Conservation (phyloP, 1,140 invertebrate species). For the Papilio xuthus region DNA sequence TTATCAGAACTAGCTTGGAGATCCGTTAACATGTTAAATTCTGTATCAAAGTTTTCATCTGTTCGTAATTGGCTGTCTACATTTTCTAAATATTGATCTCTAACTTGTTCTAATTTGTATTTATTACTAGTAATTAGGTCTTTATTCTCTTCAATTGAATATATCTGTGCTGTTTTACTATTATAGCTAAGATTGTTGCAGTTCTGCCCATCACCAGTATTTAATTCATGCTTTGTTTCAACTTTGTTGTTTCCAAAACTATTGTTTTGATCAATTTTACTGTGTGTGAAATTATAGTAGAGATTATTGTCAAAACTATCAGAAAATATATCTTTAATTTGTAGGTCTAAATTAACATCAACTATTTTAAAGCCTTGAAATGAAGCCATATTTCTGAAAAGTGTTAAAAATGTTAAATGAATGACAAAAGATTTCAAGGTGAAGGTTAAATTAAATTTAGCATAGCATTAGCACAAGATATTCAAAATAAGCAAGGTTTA, state of each 20-base stretch:
- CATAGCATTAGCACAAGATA: no score
- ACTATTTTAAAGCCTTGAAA: background rate
- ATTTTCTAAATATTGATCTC: background rate
- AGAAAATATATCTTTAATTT: background rate
- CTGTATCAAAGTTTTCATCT: background rate
- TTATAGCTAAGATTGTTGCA: background rate
- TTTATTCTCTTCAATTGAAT: background rate
- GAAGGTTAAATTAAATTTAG: background rate
- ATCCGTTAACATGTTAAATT: background rate
- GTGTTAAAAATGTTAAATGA: background rate
- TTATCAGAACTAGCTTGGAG: background rate
- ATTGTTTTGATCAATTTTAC: background rate
- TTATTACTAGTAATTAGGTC: background rate
- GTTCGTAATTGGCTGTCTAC: background rate
- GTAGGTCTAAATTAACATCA: background rate
- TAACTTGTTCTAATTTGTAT: background rate
- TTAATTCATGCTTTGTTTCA: background rate
- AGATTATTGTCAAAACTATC: background rate
- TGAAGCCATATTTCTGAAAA: background rate
- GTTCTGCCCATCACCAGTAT: background rate
- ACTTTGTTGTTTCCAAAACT: background rate
- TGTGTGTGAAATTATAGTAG: background rate
- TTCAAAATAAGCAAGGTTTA: no score
- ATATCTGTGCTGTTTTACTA: slow-evolving; percentile 1
- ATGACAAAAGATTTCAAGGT: background rate